These are phyloP conservation scores for Trichacis sp. DNA, from an alignment of 2,888 invertebrate genomes.

Conservation along the genomic window DNA sequence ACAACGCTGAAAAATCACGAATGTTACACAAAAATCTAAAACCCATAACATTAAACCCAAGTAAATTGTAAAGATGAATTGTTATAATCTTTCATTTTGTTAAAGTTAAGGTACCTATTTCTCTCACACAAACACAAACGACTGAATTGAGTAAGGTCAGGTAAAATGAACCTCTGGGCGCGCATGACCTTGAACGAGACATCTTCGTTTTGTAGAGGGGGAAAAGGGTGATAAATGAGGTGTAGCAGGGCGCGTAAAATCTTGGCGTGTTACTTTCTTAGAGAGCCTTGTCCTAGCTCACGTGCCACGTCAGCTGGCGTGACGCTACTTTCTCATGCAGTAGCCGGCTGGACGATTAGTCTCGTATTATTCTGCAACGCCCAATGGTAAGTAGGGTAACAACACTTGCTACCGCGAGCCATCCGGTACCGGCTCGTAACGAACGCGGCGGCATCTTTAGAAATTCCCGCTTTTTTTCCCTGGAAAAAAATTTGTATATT, in stretches of 20 bases:
- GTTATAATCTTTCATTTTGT: too few species aligned
- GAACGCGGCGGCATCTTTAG: conserved; percentile 3
- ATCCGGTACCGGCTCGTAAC: conserved; percentile 8
- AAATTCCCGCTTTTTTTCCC: not conserved
- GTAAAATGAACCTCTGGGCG: too few species aligned
- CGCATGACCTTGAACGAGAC: conserved; percentile 5
- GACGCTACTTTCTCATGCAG: conserved; percentile 40
- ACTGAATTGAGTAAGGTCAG: too few species aligned
- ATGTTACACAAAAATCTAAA: too few species aligned
- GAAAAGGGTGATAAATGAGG: conserved; percentile 15
- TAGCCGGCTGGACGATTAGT: conserved; percentile 39
- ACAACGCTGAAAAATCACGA: too few species aligned
- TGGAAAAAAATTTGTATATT: too few species aligned
- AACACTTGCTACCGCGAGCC: conserved; percentile 25
- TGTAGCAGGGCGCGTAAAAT: conserved; percentile 11
- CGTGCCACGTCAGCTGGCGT: conserved; percentile 39
- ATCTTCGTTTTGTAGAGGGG: too few species aligned
- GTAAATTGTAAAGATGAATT: too few species aligned
- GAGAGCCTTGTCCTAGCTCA: conserved; percentile 40
- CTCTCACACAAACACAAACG: too few species aligned
- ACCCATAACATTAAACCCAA: too few species aligned
- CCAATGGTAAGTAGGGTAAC: conserved; percentile 39
- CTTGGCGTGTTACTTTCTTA: conserved; percentile 38
- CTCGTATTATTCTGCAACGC: conserved; percentile 38
- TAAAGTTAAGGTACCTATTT: too few species aligned